A percentile compares a stretch with the other conserved stretches of the same genome.
Evolutionary conservation across 2,113 vertebrate species (phyloP).

Genomic region (Chaetops frenatus): DNA sequence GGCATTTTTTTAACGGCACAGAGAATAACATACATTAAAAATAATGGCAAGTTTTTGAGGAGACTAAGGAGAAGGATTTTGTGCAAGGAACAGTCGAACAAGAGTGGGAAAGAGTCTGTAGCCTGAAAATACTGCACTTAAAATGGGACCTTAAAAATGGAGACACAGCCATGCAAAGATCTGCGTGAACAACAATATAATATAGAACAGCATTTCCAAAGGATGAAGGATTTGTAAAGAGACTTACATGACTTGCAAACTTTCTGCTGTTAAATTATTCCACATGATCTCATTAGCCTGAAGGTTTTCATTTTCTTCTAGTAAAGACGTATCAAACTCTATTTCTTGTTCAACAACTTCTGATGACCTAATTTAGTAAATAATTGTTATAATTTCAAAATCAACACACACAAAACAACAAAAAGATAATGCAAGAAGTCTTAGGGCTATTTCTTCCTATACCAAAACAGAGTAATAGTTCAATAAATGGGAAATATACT

Average conservation of each 20-base stretch:
- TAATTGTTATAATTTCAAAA: not conserved
- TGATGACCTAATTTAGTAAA: constrained; percentile 74
- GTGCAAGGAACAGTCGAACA: not conserved
- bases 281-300: constrained; percentile 94
- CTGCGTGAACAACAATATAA: not conserved
- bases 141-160: not conserved
- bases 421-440: not conserved
- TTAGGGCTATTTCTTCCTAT: not conserved
- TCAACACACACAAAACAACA: not conserved
- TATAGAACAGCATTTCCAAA: not conserved
- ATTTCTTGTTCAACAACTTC: constrained; percentile 81
- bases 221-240: not conserved
- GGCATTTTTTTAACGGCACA: not conserved
- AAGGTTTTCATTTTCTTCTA: constrained; percentile 92
- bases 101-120: not conserved
- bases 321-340: constrained; percentile 84
- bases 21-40: not conserved
- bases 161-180: not conserved
- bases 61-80: not conserved
- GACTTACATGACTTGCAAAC: constrained; percentile 88
- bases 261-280: constrained; percentile 95
- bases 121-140: not conserved
- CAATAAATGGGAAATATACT: not conserved
- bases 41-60: not conserved
- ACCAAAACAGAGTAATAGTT: not conserved